phyloP scores from a whole-genome alignment of 2,888 invertebrate species.

The Acleris sparsana region DNA sequence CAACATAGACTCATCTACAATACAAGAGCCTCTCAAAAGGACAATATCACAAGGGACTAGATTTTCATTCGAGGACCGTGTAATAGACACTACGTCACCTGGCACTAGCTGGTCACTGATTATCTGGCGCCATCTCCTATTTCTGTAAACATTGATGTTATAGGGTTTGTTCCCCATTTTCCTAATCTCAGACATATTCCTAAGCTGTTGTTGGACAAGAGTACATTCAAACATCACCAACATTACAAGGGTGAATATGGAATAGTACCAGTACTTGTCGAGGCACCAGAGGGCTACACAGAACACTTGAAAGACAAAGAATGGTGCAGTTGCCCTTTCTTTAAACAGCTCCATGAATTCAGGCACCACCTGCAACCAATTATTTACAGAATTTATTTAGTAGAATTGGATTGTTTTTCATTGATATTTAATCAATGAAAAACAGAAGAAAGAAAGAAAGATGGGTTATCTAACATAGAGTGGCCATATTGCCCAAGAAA shows the following conservation, averaged over 20 bases:
- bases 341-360: slow-evolving; percentile 98
- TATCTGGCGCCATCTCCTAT: slow-evolving; percentile 94
- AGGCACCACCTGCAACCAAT: slow-evolving; percentile 88
- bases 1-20: slow-evolving; percentile 99
- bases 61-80: slow-evolving; percentile 93
- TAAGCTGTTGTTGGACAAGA: slow-evolving; percentile 97
- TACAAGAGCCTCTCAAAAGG: slow-evolving; percentile 96
- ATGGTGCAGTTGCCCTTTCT: slow-evolving; percentile 99
- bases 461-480: too few relatives aligned
- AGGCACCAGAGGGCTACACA: slow-evolving; percentile 99
- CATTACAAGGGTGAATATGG: slow-evolving; percentile 98
- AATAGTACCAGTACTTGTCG: slow-evolving; percentile 99
- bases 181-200: slow-evolving; percentile 99
- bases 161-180: slow-evolving; percentile 99
- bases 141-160: slow-evolving; percentile 94
- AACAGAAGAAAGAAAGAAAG: too few relatives aligned
- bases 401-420: too few relatives aligned
- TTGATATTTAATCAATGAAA: too few relatives aligned
- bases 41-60: slow-evolving; percentile 98
- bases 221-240: slow-evolving; percentile 98
- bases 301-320: slow-evolving; percentile 99
- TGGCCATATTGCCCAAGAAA: too few relatives aligned
- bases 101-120: slow-evolving; percentile 95
- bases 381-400: too few relatives aligned
- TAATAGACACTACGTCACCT: slow-evolving; percentile 98